Base-by-base conservation (phyloP, 2,113 vertebrate genomes). In the Tetraodon nigroviridis region DNA sequence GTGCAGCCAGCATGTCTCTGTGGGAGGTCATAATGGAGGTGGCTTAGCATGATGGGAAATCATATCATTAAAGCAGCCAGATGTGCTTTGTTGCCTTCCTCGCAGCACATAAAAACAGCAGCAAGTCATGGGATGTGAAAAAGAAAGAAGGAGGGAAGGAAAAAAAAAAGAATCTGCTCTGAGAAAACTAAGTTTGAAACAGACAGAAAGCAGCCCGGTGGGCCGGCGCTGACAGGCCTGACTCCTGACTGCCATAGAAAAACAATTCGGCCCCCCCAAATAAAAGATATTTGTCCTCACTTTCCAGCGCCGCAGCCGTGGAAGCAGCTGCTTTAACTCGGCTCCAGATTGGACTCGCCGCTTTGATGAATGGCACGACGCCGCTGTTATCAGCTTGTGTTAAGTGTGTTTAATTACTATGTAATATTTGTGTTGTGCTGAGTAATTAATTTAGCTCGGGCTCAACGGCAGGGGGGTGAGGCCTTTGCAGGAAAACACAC, bases 1-100 rank as follows among this genome's bases (percentile, higher is more conserved):
- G 85, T 84, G 81, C 76, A 86, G 82, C 79, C 81, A 83, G 81
- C 71, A 62, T 79, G 84, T 81, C 85, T 87, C 81, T 71, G 81
- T 89, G 84, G 86, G 84, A 86, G 86, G 86, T 88, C 84, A 82
- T 85, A 83, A 83, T 82, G 82, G 81, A 82, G 83, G 84, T 87
- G 80, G 83, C 81, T 86, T 82, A 87, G 86, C 68, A 82, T 87
- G 82, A 87, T 88, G 86, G 84, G 77, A 87, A 88, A 85, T 87
- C 85, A 81, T 86, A 87, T 89, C 84, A 84, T 89, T 85, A 84
- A 86, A 87, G 84, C 76, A 80, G 77, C 85, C 85, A 86, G 86
- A 88, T 89, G 82, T 89, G 85, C 75, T 84, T 85, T 84, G 84
- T 80, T 81, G 78, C 77, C 61, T 83, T 77, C 78, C 79, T 83